Conservation (phyloP, 2,888 invertebrate species). For the Acanthoscelides obtectus region DNA sequence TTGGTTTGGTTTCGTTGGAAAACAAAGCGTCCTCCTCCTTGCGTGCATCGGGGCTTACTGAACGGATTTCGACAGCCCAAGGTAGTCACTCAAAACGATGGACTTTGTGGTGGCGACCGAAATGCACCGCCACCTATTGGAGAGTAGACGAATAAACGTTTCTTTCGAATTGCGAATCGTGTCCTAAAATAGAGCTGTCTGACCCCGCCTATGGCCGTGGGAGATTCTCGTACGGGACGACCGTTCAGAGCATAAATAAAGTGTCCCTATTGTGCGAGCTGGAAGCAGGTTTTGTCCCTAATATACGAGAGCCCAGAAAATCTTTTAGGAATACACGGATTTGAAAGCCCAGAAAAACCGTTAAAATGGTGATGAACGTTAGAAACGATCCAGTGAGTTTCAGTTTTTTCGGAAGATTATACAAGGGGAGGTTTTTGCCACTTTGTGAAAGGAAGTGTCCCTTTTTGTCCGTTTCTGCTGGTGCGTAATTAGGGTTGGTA, state of each 20-base stretch:
- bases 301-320: constrained; percentile 15
- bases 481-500: not conserved
- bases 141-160: too few relatives aligned
- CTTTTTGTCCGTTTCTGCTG: not conserved
- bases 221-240: constrained; percentile 27
- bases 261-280: constrained; percentile 15
- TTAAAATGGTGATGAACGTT: constrained; percentile 28
- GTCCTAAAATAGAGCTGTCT: not conserved
- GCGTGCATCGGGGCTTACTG: too few relatives aligned
- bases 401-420: constrained; percentile 20
- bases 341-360: constrained; percentile 17
- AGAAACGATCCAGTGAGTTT: constrained; percentile 22
- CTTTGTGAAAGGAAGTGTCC: not conserved
- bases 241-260: constrained; percentile 27
- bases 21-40: too few relatives aligned
- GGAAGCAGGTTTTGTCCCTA: constrained; percentile 24
- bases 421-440: not conserved
- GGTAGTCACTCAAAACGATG: too few relatives aligned
- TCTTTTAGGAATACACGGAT: not conserved
- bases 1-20: too few relatives aligned
- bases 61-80: too few relatives aligned
- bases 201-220: constrained; percentile 22
- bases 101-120: too few relatives aligned
- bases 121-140: too few relatives aligned
- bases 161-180: too few relatives aligned